Percentiles rank a stretch among this genome's conserved stretches.
Evolutionary conservation across 2,797 vertebrate genomes (phyloP).

Genomic region (Phrynocephalus guinanensis): DNA sequence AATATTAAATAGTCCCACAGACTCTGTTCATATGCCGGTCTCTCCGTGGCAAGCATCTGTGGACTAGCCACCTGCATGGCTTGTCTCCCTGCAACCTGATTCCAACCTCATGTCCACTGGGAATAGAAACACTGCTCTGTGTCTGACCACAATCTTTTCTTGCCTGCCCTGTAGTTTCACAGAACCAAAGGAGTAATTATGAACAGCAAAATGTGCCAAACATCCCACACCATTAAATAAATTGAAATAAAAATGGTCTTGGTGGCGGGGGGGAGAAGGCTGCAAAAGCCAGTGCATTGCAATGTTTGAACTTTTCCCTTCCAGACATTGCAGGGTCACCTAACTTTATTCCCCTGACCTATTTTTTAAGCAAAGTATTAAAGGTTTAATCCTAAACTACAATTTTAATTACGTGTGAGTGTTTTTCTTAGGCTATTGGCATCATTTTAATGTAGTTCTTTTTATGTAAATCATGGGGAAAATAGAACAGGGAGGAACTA

Average conservation of each 20-base stretch:
- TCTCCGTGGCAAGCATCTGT: not conserved
- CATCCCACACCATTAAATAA: slow-evolving; percentile 20
- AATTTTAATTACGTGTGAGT: slow-evolving; percentile 52
- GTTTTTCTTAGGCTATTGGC: slow-evolving; percentile 59
- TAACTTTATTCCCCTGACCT: slow-evolving; percentile 22
- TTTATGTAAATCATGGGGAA: slow-evolving; percentile 57
- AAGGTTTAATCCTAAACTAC: slow-evolving; percentile 52
- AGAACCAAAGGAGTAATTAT: slow-evolving; percentile 5
- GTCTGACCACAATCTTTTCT: not conserved
- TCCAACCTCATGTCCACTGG: not conserved
- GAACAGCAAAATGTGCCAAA: slow-evolving; percentile 12
- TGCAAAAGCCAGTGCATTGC: slow-evolving; percentile 5
- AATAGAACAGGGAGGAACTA: slow-evolving; percentile 45
- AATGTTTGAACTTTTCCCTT: not conserved
- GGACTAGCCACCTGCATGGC: not conserved
- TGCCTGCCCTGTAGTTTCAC: not conserved
- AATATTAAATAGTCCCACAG: not conserved
- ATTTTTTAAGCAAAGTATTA: slow-evolving; percentile 39
- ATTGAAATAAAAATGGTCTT: slow-evolving; percentile 5
- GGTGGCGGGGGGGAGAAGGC: not conserved
- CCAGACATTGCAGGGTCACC: not conserved
- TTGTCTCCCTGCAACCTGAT: not conserved
- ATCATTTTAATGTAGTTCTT: slow-evolving; percentile 51
- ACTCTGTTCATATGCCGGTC: fast-evolving
- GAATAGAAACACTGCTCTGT: not conserved